Base-by-base conservation (phyloP, 1,140 invertebrate species). In the Aethina tumida region DNA sequence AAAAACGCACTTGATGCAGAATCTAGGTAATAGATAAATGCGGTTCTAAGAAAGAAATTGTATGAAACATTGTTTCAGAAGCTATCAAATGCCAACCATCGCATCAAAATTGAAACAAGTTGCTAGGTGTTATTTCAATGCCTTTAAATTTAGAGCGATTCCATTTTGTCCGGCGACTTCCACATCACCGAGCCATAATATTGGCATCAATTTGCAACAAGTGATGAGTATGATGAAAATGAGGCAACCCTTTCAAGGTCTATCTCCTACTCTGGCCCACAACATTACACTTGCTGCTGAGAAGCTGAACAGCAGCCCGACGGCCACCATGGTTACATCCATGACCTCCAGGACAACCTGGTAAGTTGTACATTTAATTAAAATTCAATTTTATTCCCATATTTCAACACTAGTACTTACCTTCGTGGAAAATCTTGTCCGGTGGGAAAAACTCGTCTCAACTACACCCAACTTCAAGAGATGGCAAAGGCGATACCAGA, bases 121-220 rank as follows among this genome's bases (percentile, higher is more conserved):
- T 1, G 55, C 64, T 8, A 61, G 60, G 35, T 55, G 56, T 3
- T 67, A 68, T 39, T 63, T 65, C n/a, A 54, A 58, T 12, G 59
- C 50, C 28, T 67, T 66, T 26, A 64, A 63, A 41, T 64, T 69
- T 32, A 52, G 54, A 34, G 63, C 65, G 25, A 72, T 74, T 34
- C 71, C 71, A 12, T 74, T 74, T 49, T 68, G 70, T 15, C 64
- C 66, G 10, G 67, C 67, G 0, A 71, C 64, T 27, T 73, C 70
- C 0, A 60, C 68, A 5, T 55, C 59, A 8, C 67, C 63, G 0
- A 71, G 67, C 49, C 64, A 72, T 38, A 74, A 74, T 54, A 57
- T 73, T 15, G 69, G 69, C 19, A 59, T 73, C 14, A 73, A 71
- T 47, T 69, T 74, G 35, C 71, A 74, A 44, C 65, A 73, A 59